Percentiles rank a stretch among this genome's conserved stretches.
Conservation (phyloP, 1,140 invertebrate species). For the Cryptotermes secundus region DNA sequence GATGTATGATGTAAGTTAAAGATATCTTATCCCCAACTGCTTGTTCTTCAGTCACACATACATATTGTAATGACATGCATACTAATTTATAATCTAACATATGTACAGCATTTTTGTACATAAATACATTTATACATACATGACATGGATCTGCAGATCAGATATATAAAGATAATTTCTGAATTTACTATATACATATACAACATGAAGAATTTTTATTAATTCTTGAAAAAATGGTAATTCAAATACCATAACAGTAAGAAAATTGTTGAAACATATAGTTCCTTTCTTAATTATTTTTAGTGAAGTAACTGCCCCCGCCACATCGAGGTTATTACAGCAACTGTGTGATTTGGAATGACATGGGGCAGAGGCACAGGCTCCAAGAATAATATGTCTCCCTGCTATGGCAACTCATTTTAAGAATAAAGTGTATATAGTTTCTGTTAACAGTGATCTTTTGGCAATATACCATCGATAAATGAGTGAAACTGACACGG, state of each 20-base stretch:
- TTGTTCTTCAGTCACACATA: slow-evolving; percentile 16
- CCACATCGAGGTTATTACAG: background rate
- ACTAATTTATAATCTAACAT: slow-evolving; percentile 22
- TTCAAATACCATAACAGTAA: slow-evolving; percentile 12
- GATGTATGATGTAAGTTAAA: background rate
- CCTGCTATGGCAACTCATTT: background rate
- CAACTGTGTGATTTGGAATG: background rate
- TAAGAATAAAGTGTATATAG: background rate
- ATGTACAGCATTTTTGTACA: slow-evolving; percentile 28
- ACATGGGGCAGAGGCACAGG: background rate
- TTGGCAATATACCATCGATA: slow-evolving; percentile 20
- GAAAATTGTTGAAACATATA: background rate
- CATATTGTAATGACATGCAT: slow-evolving; percentile 21
- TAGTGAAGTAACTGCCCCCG: background rate
- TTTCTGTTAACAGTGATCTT: background rate
- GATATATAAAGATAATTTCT: slow-evolving; percentile 19
- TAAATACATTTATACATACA: slow-evolving; percentile 27
- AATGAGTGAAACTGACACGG: background rate
- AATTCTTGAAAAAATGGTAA: background rate
- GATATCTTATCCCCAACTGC: background rate
- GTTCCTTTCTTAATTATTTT: background rate
- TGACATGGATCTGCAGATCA: background rate
- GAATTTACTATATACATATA: slow-evolving; percentile 21
- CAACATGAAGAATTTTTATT: slow-evolving; percentile 23
- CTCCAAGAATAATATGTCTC: background rate